Evolutionary conservation across 2,113 vertebrate genomes (phyloP), one percentile per base, ranked within the genome.

Genomic region (Cochlearius cochlearius): DNA sequence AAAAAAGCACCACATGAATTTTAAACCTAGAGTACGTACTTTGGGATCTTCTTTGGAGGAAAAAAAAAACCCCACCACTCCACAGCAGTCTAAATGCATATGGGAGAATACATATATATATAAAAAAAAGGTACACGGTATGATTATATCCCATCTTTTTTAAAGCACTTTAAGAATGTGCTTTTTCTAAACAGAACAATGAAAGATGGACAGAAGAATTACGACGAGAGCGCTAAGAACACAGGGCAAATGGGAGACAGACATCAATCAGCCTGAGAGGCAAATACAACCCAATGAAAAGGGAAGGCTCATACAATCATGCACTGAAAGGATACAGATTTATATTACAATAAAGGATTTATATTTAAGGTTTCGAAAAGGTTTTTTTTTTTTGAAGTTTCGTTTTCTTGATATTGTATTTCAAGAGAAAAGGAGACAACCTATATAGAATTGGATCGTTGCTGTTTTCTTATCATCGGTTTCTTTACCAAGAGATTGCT

Each of bases 331-430:
- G 95, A 97, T 91, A 91, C 95, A 94, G 97, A 97, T 91, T 97
- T 96, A 96, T 96, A 93, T 96, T 96, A 97, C 97, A 97, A 96
- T 94, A 96, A 96, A 96, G 89, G 95, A 96, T 96, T 97, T 97
- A 85, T 86, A 96, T 69, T 94, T 97, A 93, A 97, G 87, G 80
- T 94, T 97, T 95, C 2, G 0, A 77, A 91, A 96, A 86, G 86
- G 68, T 0, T 1, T 14, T 32, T 68, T 38, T 49, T 77, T 84
- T 63, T 62, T 53, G 2, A 95, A 92, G 87, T 86, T 97, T 86
- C 89, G 1, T 95, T 96, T 97, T 97, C 96, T 94, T 96, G 89
- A 95, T 85, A 97, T 86, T 97, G 89, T 96, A 94, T 96, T 95
- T 75, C 73, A 62, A 88, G 91, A 96, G 93, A 96, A 97, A 96